Evolutionary conservation across 2,797 vertebrate species (phyloP), one percentile per base, ranked within the genome.

Genomic region (Hippopotamyrus pictus): DNA sequence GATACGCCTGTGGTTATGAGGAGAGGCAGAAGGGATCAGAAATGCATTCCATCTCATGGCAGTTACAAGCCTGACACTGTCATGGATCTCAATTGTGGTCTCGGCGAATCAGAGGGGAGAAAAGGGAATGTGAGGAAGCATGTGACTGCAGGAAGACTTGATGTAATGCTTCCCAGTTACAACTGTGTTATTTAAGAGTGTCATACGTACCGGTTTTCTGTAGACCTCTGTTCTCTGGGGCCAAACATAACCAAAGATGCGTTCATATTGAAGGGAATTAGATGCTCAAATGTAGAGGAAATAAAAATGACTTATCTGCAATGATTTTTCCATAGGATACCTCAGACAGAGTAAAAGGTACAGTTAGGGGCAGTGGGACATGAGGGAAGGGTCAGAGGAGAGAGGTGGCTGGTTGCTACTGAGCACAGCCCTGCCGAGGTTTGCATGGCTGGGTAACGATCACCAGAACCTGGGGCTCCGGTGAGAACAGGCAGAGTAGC

Each of bases 391-490:
- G 22, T 73, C 69, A 2, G 25, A 87, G 86, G 33, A 37, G 88
- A 89, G 90, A 85, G 51, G 17, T 62, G 37, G 65, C 87, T 59
- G 90, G 50, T 87, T 89, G 91, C 89, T 3, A 19, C 33, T n/a
- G 44, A 25, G 29, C 12, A 3, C 46, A 50, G 22, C 88, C 69
- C 88, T 25, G 85, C 90, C 89, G 91, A 92, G 93, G 94, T 95
- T 95, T 95, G 94, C 93, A 94, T 95, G 94, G 92, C 92, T 94
- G 91, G 89, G 90, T 95, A 95, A 95, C 95, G 94, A 95, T 93
- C 92, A 91, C 90, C 91, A 95, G 91, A 90, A 93, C 92, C 91
- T 91, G 90, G 89, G 90, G 90, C 91, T 94, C 87, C 87, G 90
- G 19, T 91, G 89, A 89, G 88, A 91, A 90, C 82, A 65, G 25